phyloP scores from a whole-genome alignment of 2,113 vertebrate species.

The Thermophis baileyi region DNA sequence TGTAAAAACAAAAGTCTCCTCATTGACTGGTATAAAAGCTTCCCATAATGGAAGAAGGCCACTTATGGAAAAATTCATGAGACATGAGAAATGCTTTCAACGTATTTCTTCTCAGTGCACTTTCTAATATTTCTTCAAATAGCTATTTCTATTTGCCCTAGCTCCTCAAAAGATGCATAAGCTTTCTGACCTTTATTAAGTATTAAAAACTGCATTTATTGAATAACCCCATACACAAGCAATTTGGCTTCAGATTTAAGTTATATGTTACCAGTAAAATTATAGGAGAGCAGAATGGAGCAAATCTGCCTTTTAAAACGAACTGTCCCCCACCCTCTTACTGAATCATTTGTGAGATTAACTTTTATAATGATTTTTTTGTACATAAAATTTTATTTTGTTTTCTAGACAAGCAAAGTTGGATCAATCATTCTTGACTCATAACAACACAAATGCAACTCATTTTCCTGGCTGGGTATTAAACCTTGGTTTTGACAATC shows the following conservation, averaged over 20 bases:
- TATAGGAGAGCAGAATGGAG: conserved; percentile 58
- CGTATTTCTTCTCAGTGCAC: background rate
- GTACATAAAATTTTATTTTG: conserved; percentile 21
- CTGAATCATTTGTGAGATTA: conserved; percentile 64
- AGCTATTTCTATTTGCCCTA: conserved; percentile 7
- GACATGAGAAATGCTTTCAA: background rate
- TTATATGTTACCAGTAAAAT: conserved; percentile 57
- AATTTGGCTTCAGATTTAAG: conserved; percentile 56
- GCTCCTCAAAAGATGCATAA: conserved; percentile 20
- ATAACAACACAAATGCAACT: conserved; percentile 35
- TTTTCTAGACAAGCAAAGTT: conserved; percentile 42
- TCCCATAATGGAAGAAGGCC: background rate
- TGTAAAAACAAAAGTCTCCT: background rate
- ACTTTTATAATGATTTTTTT: conserved; percentile 61
- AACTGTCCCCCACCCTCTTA: conserved; percentile 30
- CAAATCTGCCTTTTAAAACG: conserved; percentile 63
- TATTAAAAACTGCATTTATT: conserved; percentile 52
- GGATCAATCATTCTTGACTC: conserved; percentile 55
- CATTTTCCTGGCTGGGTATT: conserved; percentile 45
- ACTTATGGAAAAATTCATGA: background rate
- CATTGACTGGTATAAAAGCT: background rate
- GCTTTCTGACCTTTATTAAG: conserved; percentile 54
- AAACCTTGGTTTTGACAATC: conserved; percentile 42
- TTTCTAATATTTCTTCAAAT: conserved; percentile 9
- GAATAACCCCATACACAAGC: conserved; percentile 42